These are phyloP conservation scores for Vipera latastei DNA, from an alignment of 2,797 vertebrate genomes.

Conservation along the genomic window DNA sequence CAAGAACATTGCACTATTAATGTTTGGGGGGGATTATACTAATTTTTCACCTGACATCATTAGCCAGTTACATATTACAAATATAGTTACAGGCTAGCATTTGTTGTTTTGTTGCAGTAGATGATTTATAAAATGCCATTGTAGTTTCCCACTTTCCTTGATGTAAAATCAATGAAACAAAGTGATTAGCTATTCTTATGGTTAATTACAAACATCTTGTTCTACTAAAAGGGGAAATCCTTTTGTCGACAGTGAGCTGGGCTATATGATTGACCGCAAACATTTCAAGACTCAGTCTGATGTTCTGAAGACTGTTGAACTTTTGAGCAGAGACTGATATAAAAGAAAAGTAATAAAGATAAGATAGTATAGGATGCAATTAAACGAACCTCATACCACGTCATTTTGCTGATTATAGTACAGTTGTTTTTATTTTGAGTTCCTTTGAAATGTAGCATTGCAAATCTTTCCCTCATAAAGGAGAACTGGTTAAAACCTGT, in stretches of 20 bases:
- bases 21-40: not conserved
- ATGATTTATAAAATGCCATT: slow-evolving; percentile 47
- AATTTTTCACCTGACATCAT: not conserved
- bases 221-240: slow-evolving; percentile 35
- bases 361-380: slow-evolving; percentile 57
- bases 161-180: slow-evolving; percentile 40
- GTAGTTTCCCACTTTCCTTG: slow-evolving; percentile 28
- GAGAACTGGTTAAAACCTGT: not conserved
- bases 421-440: slow-evolving; percentile 34
- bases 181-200: not conserved
- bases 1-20: slow-evolving; percentile 5
- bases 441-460: slow-evolving; percentile 1
- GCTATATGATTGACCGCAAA: slow-evolving; percentile 51
- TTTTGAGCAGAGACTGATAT: slow-evolving; percentile 56
- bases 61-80: slow-evolving; percentile 14
- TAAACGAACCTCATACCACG: slow-evolving; percentile 48
- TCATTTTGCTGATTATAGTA: slow-evolving; percentile 49
- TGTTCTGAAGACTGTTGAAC: slow-evolving; percentile 47
- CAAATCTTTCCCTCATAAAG: slow-evolving; percentile 6
- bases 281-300: slow-evolving; percentile 59
- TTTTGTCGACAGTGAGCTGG: slow-evolving; percentile 43
- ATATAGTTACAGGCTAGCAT: slow-evolving; percentile 23
- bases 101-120: slow-evolving; percentile 51
- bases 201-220: slow-evolving; percentile 34
- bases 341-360: slow-evolving; percentile 55